Evolutionary conservation across 2,797 vertebrate genomes (phyloP), one percentile per base, ranked within the genome.

Genomic region (Hydrocynus forskahlii): DNA sequence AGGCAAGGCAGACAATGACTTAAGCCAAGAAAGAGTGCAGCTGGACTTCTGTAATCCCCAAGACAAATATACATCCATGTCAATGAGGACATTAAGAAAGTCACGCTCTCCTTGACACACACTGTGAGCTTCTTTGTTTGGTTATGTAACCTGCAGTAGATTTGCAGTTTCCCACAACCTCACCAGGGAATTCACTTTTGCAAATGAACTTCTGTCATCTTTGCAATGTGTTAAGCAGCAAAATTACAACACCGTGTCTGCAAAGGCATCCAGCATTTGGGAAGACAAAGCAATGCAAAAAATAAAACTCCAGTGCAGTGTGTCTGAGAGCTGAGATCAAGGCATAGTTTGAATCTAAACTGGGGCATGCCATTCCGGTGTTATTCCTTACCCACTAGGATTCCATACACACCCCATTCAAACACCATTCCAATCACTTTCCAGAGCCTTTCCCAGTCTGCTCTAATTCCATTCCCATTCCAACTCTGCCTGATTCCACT

Each of bases 31-130:
- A 66, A 64, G 75, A 54, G 45, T 19, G 25, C 64, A 72, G 73
- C n/a, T 81, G 75, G 52, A 71, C 78, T 64, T 78, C 43, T 78
- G 43, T 63, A 21, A 77, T 79, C 40, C 48, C 69, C 71, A 69
- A 67, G 54, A 25, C 68, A 67, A 81, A 81, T 80, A 78, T 75
- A 83, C 68, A 64, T 23, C 25, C 23, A 23, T 50, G 55, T 29
- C 63, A 80, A 74, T 40, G 52, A 60, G 29, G 10, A 69, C 57
- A 70, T 52, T 75, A 64, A 57, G 23, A 75, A 75, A 78, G 40
- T 14, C 1, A 25, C 10, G 64, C 35, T 43, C 60, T 57, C 38
- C 50, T 59, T 10, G 67, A 80, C 40, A 73, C 71, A 80, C 40
- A 67, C 62, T 50, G 50, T 62, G 60, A 35, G 1, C 21, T 16